phyloP scores from a whole-genome alignment of 2,888 invertebrate species.

The Aproaerema taeniolella region DNA sequence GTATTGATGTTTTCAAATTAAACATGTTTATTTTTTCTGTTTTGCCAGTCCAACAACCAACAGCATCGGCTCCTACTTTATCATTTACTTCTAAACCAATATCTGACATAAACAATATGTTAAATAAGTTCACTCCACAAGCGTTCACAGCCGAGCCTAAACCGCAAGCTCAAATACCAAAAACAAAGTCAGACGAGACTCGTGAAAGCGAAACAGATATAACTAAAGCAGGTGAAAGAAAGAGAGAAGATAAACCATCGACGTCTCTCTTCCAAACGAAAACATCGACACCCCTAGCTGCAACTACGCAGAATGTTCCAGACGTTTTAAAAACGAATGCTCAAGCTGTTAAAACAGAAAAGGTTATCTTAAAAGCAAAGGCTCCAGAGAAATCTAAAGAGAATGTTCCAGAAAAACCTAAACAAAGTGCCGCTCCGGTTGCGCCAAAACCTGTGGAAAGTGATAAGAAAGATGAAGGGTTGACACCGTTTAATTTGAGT shows the following conservation, averaged over 20 bases:
- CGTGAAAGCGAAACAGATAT: conserved; percentile 23
- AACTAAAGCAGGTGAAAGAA: conserved; percentile 28
- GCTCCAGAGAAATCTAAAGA: conserved; percentile 39
- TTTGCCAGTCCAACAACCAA: conserved; percentile 29
- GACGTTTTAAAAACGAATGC: conserved; percentile 38
- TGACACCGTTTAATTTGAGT: conserved; percentile 33
- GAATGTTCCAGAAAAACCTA: conserved; percentile 35
- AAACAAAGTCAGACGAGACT: conserved; percentile 39
- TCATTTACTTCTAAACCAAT: conserved; percentile 51
- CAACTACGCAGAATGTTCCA: conserved; percentile 34
- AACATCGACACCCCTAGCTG: conserved; percentile 27
- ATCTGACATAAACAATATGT: conserved; percentile 43
- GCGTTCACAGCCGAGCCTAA: conserved; percentile 29
- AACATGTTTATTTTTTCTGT: conserved; percentile 21
- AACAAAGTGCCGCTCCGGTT: conserved; percentile 22
- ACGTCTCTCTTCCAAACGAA: conserved; percentile 46
- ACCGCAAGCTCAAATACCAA: conserved; percentile 17
- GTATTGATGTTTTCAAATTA: not conserved
- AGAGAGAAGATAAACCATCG: conserved; percentile 40
- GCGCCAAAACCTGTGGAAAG: conserved; percentile 20
- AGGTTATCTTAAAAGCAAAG: conserved; percentile 31
- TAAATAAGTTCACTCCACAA: conserved; percentile 43
- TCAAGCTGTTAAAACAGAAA: conserved; percentile 34
- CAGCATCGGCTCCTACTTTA: conserved; percentile 28
- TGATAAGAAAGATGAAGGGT: conserved; percentile 31